Evolutionary conservation across 2,113 vertebrate genomes (phyloP).

Genomic region (Danio rerio): GRCz12tu NC_133184.1:1386501-1387000

Average conservation of each 20-base stretch:
- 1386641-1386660: constrained; percentile 98
- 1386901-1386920: too few species aligned
- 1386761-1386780: constrained; percentile 94
- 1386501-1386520: too few species aligned
- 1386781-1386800: neutral
- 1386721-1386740: constrained; percentile 99
- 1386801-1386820: neutral
- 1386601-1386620: neutral
- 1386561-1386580: too few species aligned
- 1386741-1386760: constrained; percentile 99
- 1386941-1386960: too few species aligned
- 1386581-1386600: neutral
- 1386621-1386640: constrained; percentile 85
- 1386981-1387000: too few species aligned
- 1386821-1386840: neutral
- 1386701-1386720: constrained; percentile 96
- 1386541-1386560: too few species aligned
- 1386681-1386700: constrained; percentile 97
- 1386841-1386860: neutral
- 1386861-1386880: constrained; percentile 81
- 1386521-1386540: too few species aligned
- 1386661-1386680: constrained; percentile 91
- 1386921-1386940: too few species aligned
- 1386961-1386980: too few species aligned
- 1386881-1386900: too few species aligned